Evolutionary conservation across 2,888 invertebrate species (phyloP).

Genomic region (Argynnis bischoffii): DNA sequence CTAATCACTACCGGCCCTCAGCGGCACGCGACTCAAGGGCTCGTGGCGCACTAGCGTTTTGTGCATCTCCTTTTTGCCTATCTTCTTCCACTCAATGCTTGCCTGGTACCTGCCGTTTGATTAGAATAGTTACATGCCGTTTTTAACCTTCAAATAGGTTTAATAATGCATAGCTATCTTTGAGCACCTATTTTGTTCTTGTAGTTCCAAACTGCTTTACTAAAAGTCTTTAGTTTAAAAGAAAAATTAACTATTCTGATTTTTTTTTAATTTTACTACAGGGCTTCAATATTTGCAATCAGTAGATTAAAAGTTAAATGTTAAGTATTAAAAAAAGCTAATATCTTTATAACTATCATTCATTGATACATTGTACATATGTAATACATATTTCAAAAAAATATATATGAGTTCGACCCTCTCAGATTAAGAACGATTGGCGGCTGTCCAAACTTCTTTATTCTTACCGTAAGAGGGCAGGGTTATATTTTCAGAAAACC

Average conservation of each 20-base stretch:
- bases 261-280: not conserved
- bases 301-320: not conserved
- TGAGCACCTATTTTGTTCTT: not conserved
- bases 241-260: not conserved
- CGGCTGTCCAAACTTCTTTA: conserved; percentile 17
- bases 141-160: conserved; percentile 32
- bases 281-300: not conserved
- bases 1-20: conserved; percentile 79
- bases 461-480: conserved; percentile 3
- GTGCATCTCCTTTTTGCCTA: conserved; percentile 66
- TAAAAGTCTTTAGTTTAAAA: no score
- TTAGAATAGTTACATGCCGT: conserved; percentile 41
- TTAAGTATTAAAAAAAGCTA: not conserved
- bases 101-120: conserved; percentile 52
- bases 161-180: not conserved
- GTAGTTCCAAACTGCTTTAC: not conserved
- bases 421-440: conserved; percentile 15
- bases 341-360: no score
- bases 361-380: no score
- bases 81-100: conserved; percentile 54
- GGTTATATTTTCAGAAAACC: conserved; percentile 2
- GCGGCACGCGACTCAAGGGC: conserved; percentile 70
- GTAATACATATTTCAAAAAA: not conserved
- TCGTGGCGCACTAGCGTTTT: conserved; percentile 77
- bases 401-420: conserved; percentile 4